Evolutionary conservation across 2,888 invertebrate species (phyloP).

Genomic region (Caenorhabditis becei): DNA sequence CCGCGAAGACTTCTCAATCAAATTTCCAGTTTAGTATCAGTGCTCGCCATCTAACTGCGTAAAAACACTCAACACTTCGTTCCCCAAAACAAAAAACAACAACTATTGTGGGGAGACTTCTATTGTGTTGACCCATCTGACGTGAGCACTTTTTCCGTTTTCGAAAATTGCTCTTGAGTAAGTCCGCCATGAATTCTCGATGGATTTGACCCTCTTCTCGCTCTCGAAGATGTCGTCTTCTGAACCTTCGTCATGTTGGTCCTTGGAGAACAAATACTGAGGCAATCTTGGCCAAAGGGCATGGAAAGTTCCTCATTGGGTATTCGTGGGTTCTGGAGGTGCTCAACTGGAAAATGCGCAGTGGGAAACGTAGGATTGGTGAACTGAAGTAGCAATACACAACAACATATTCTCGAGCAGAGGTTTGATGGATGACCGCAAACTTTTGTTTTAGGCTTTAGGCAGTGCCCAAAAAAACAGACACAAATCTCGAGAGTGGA

Average conservation of each 20-base stretch:
- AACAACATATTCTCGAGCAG: slow-evolving; percentile 5
- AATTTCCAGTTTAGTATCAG: no score
- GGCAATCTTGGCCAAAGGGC: slow-evolving; percentile 19
- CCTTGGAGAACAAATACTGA: slow-evolving; percentile 23
- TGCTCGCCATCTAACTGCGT: not conserved
- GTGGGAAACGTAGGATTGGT: slow-evolving; percentile 25
- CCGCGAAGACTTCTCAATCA: not conserved
- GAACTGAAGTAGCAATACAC: slow-evolving; percentile 36
- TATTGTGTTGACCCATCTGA: slow-evolving; percentile 44
- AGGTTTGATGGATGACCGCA: slow-evolving; percentile 45
- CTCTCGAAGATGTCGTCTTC: slow-evolving; percentile 25
- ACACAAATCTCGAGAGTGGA: slow-evolving; percentile 55
- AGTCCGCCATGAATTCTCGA: slow-evolving; percentile 52
- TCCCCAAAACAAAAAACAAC: slow-evolving; percentile 26
- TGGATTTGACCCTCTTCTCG: slow-evolving; percentile 22
- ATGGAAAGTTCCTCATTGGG: slow-evolving; percentile 48
- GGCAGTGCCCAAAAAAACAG: slow-evolving; percentile 23
- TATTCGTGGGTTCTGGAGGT: slow-evolving; percentile 45
- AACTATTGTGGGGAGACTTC: slow-evolving; percentile 1
- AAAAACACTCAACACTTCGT: not conserved
- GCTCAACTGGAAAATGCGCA: slow-evolving; percentile 55
- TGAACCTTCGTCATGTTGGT: slow-evolving; percentile 30
- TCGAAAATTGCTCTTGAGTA: slow-evolving; percentile 50
- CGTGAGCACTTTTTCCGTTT: slow-evolving; percentile 44
- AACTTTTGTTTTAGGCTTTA: slow-evolving; percentile 29